These are phyloP conservation scores for Ellobium chinense DNA, from an alignment of 2,888 invertebrate genomes.

Conservation along the genomic window DNA sequence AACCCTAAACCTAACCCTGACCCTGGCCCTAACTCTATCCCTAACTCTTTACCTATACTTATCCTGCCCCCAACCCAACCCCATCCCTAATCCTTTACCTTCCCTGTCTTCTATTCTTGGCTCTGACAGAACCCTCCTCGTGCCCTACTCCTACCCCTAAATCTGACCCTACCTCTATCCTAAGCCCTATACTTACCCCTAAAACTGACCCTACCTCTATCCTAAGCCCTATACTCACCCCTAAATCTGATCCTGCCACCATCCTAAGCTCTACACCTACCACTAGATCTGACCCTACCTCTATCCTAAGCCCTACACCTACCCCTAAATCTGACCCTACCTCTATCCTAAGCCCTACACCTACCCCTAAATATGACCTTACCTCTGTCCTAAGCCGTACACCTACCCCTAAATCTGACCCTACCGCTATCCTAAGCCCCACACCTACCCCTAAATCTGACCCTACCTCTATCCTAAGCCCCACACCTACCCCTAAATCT, in stretches of 20 bases:
- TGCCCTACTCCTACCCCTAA: neutral
- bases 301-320: too few species aligned
- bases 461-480: too few species aligned
- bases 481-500: too few species aligned
- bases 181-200: neutral
- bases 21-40: neutral
- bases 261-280: neutral
- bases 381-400: too few species aligned
- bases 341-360: too few species aligned
- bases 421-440: too few species aligned
- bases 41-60: conserved; percentile 15
- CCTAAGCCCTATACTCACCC: neutral
- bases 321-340: too few species aligned
- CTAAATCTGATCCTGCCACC: neutral
- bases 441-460: too few species aligned
- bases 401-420: too few species aligned
- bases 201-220: neutral
- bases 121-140: neutral
- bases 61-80: too few species aligned
- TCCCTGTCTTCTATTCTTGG: neutral
- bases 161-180: neutral
- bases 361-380: too few species aligned
- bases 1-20: neutral
- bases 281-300: neutral
- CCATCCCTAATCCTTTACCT: too few species aligned